phyloP scores from a whole-genome alignment of 2,113 vertebrate genomes.

The Riparia riparia region DNA sequence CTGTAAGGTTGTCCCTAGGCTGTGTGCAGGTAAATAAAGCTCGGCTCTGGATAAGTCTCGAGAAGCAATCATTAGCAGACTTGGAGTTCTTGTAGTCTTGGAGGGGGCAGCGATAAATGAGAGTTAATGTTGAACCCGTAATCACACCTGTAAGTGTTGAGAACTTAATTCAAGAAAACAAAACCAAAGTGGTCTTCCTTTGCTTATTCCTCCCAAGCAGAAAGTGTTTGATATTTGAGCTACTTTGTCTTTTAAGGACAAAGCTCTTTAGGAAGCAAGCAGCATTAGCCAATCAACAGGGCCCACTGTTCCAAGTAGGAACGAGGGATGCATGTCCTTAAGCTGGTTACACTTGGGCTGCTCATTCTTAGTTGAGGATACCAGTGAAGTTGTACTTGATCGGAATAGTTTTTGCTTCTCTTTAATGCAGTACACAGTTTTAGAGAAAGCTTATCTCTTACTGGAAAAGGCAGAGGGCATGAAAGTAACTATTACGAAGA shows the following conservation, averaged over 20 bases:
- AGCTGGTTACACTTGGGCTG: background rate
- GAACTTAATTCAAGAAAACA: background rate
- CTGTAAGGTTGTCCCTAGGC: background rate
- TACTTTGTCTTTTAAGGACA: background rate
- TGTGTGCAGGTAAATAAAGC: background rate
- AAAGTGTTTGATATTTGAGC: background rate
- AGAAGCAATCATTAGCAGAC: background rate
- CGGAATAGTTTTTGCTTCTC: background rate
- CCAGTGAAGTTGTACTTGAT: background rate
- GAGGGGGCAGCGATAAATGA: background rate
- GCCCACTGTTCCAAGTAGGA: background rate
- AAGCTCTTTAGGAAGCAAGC: background rate
- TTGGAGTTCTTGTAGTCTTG: background rate
- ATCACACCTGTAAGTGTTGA: background rate
- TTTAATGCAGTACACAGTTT: background rate
- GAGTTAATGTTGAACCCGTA: background rate
- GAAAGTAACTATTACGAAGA: background rate
- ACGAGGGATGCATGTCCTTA: accelerated
- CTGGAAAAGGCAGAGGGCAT: background rate
- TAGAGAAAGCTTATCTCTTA: background rate
- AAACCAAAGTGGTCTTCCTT: background rate
- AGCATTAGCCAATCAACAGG: background rate
- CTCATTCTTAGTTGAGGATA: background rate
- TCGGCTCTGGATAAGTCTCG: background rate
- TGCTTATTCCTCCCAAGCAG: background rate